phyloP scores from a whole-genome alignment of 1,140 invertebrate species.

The Meloidogyne floridensis region DNA sequence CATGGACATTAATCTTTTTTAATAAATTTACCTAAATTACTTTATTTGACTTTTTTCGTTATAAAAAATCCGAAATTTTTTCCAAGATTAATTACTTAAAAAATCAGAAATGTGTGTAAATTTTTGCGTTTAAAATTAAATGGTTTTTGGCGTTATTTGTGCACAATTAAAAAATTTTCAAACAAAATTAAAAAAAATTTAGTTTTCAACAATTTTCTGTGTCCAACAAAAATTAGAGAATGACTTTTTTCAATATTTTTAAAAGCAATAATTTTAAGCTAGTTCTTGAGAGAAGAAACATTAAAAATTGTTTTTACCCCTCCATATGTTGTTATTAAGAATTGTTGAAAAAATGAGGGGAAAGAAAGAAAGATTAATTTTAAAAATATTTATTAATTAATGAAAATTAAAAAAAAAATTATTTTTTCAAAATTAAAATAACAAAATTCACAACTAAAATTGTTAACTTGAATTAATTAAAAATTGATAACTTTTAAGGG shows the following conservation, averaged over 20 bases:
- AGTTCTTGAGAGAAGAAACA: neutral
- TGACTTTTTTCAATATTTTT: too few relatives aligned
- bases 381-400: neutral
- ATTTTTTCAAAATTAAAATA: neutral
- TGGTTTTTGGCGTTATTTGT: too few relatives aligned
- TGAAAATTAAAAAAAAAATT: neutral
- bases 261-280: neutral
- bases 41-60: neutral
- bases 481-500: too few relatives aligned
- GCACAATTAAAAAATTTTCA: too few relatives aligned
- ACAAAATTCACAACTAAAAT: too few relatives aligned
- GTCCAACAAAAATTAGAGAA: too few relatives aligned
- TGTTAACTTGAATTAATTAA: too few relatives aligned
- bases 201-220: too few relatives aligned
- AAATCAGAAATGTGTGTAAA: too few relatives aligned
- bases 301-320: neutral
- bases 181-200: too few relatives aligned
- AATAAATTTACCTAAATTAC: slow-evolving; percentile 4
- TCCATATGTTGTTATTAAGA: neutral
- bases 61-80: neutral
- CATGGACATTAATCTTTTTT: neutral
- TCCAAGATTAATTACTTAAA: neutral
- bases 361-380: neutral
- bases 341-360: neutral
- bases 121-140: too few relatives aligned